Evolutionary conservation across 2,888 invertebrate genomes (phyloP).

Genomic region (Dilophus febrilis): DNA sequence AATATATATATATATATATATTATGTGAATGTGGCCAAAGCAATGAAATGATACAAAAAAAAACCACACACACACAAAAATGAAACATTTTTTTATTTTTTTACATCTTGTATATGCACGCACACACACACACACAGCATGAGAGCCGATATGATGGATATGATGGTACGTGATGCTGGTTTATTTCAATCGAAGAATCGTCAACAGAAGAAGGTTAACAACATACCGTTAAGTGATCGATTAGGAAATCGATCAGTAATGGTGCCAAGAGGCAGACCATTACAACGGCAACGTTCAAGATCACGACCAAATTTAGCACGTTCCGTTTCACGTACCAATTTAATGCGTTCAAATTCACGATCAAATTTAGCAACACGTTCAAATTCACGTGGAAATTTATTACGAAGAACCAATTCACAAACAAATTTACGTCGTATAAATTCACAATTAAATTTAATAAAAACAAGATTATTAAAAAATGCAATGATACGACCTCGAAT

Average conservation of each 20-base stretch:
- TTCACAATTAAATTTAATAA: conserved; percentile 5
- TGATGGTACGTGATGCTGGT: neutral
- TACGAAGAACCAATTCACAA: conserved; percentile 8
- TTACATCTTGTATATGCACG: neutral
- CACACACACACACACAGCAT: conserved; percentile 21
- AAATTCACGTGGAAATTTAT: neutral
- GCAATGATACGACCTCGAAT: neutral
- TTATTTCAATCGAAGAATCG: conserved; percentile 21
- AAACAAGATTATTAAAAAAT: conserved; percentile 5
- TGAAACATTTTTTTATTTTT: neutral
- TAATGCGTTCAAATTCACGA: neutral
- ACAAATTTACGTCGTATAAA: conserved; percentile 9
- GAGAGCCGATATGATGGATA: conserved; percentile 25
- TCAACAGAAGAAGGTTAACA: too few relatives aligned
- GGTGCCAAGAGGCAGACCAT: conserved; percentile 7
- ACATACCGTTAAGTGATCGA: conserved; percentile 16
- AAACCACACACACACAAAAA: neutral
- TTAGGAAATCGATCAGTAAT: conserved; percentile 1
- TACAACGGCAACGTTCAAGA: conserved; percentile 4
- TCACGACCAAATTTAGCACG: conserved; percentile 5
- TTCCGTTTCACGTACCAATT: conserved; percentile 2
- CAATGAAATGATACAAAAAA: neutral
- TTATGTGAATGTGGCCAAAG: too few relatives aligned
- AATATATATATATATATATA: too few relatives aligned
- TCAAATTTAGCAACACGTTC: neutral